A percentile compares a stretch with the other conserved stretches of the same genome.
Conservation (phyloP, 53 echinoderm and acorn worm species). For the Luidia sarsii region DNA sequence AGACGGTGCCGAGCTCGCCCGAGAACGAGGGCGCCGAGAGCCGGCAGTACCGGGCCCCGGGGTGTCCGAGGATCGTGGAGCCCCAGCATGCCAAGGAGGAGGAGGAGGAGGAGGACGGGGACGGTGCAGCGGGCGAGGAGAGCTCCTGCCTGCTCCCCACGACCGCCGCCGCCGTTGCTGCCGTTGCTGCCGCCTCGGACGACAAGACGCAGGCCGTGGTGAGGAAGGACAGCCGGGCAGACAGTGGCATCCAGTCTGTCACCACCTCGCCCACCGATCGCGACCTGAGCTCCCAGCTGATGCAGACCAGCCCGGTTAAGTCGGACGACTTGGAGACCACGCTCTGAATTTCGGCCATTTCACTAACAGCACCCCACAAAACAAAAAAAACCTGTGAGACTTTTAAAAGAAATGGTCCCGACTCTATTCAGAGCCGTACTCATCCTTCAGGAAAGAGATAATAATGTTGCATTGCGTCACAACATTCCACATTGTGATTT, state of each 20-base stretch:
- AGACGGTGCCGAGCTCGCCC: neutral
- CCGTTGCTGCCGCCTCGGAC: too few species aligned
- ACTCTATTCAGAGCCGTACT: too few species aligned
- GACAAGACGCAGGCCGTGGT: neutral
- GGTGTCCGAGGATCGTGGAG: constrained; percentile 33
- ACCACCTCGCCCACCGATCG: constrained; percentile 66
- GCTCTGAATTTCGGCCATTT: neutral
- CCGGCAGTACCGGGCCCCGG: constrained; percentile 23
- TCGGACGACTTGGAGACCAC: constrained; percentile 37
- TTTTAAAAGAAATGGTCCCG: too few species aligned
- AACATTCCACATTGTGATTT: too few species aligned
- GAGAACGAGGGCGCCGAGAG: constrained; percentile 4
- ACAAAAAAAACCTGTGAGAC: too few species aligned
- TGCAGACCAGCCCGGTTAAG: constrained; percentile 14
- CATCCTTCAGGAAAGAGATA: too few species aligned
- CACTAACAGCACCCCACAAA: too few species aligned
- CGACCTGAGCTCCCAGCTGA: constrained; percentile 18
- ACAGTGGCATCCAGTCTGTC: constrained; percentile 73
- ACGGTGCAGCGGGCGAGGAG: neutral
- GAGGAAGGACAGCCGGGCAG: constrained; percentile 65
- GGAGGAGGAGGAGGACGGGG: neutral
- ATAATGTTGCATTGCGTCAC: too few species aligned
- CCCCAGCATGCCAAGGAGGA: constrained; percentile 46
- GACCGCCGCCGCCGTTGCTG: neutral
- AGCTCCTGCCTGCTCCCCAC: constrained; percentile 24